phyloP scores from a whole-genome alignment of 2,797 vertebrate genomes.

The Bovichtus variegatus region DNA sequence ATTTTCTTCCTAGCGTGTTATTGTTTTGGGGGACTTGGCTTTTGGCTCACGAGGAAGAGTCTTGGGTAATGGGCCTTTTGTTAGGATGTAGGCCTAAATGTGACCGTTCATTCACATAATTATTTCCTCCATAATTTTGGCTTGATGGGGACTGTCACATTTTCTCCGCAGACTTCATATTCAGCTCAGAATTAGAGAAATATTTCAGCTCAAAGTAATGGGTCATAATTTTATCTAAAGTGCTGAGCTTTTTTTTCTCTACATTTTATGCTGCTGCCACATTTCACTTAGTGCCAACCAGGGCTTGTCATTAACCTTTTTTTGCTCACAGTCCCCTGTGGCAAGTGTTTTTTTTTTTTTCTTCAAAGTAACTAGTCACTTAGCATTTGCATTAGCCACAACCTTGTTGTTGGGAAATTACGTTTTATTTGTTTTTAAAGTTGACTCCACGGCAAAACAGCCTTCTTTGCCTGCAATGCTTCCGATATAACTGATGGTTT shows the following conservation, averaged over 20 bases:
- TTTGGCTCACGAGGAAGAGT: background rate
- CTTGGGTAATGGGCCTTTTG: background rate
- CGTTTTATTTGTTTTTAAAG: no score
- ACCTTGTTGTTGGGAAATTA: no score
- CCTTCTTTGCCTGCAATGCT: no score
- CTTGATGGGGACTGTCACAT: background rate
- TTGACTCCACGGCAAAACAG: no score
- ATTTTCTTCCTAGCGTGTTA: background rate
- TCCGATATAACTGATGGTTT: no score
- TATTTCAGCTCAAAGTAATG: constrained; percentile 18
- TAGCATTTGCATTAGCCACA: no score
- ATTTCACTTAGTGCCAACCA: constrained; percentile 13
- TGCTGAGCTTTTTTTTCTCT: background rate
- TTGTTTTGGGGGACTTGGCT: background rate
- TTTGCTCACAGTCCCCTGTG: no score
- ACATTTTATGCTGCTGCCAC: constrained; percentile 15
- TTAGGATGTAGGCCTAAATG: background rate
- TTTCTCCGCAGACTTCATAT: background rate
- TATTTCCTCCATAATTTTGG: background rate
- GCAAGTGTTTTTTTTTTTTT: no score
- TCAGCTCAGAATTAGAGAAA: constrained; percentile 7
- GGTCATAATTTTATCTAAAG: constrained; percentile 20
- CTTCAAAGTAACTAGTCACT: no score
- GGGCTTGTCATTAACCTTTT: no score
- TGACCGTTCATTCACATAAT: background rate